These are phyloP conservation scores for Gouania willdenowi DNA, from an alignment of 2,797 vertebrate species.

Conservation along the genomic window DNA sequence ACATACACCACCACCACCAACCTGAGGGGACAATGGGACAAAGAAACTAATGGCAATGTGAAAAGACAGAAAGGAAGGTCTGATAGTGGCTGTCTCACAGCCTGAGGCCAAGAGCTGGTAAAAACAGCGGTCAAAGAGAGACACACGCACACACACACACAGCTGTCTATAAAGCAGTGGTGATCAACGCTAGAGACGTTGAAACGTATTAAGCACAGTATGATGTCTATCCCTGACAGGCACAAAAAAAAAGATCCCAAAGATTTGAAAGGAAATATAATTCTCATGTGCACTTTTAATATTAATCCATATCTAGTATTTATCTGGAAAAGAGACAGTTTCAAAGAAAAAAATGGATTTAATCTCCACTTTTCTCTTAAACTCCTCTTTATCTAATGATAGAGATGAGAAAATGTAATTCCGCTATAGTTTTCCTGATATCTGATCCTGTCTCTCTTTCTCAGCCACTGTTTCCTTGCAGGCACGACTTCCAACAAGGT, in stretches of 20 bases:
- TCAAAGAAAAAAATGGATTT: not conserved
- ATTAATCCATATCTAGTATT: too few relatives aligned
- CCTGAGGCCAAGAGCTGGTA: slow-evolving; percentile 48
- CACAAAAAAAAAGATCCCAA: slow-evolving; percentile 8
- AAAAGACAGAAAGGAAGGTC: slow-evolving; percentile 59
- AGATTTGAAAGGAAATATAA: not conserved
- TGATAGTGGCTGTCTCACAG: slow-evolving; percentile 39
- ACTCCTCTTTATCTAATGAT: not conserved
- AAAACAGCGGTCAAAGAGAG: slow-evolving; percentile 43
- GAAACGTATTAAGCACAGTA: slow-evolving; percentile 16
- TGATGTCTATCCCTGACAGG: slow-evolving; percentile 29
- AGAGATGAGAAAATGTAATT: not conserved
- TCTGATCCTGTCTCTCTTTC: not conserved
- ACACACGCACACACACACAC: slow-evolving; percentile 6
- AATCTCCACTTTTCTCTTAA: not conserved
- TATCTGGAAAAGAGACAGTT: not conserved
- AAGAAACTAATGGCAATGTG: slow-evolving; percentile 61
- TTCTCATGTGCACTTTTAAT: too few relatives aligned
- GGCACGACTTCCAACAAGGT: slow-evolving; percentile 26
- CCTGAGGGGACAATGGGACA: slow-evolving; percentile 37
- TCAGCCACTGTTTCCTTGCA: not conserved
- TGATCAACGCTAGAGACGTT: slow-evolving; percentile 23
- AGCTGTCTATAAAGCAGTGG: slow-evolving; percentile 14
- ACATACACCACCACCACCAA: slow-evolving; percentile 8
- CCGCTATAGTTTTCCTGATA: not conserved